Evolutionary conservation across 2,113 vertebrate species (phyloP), one percentile per base, ranked within the genome.

Genomic region (Planiliza haematocheilus): DNA sequence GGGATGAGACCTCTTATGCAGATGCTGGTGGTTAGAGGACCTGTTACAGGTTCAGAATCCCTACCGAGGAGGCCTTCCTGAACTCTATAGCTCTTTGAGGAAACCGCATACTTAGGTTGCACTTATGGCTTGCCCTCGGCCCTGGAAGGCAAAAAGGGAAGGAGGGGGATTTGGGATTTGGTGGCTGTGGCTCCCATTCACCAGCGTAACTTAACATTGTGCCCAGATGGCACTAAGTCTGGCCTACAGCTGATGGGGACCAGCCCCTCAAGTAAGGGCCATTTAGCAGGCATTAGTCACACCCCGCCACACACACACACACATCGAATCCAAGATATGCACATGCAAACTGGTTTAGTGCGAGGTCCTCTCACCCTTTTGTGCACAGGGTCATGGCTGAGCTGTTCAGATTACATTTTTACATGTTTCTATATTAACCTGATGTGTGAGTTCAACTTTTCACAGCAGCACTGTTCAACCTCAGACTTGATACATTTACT

Each of bases 231-330:
- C 84, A 85, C 76, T 73, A 83, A 82, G 74, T 86, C 78, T 87
- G 78, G 75, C 81, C 83, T 82, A 79, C 71, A 85, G 83, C 84
- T 88, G 77, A 84, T 57, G 72, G 83, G 68, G 84, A 85, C 72
- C 73, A 71, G 78, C 46, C 77, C 71, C 83, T 88, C 68, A 74
- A 86, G 87, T 88, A 79, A 88, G 77, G 86, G 79, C 83, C 81
- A 82, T 89, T 91, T 90, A 86, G 73, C 73, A 86, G 71, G 77
- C 89, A 87, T 91, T 90, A 88, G 88, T 90, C 87, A 90, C 77
- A 80, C 79, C 53, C 83, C 13, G 64, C 81, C 85, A 88, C 85
- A 86, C 86, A 83, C 73, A 86, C 73, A 61, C 46, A 76, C 78
- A 72, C 2, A 68, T 74, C 73, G 78, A 74, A 63, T 63, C 30